Conservation (phyloP, 2,797 vertebrate genomes). For the Scleropages formosus region DNA sequence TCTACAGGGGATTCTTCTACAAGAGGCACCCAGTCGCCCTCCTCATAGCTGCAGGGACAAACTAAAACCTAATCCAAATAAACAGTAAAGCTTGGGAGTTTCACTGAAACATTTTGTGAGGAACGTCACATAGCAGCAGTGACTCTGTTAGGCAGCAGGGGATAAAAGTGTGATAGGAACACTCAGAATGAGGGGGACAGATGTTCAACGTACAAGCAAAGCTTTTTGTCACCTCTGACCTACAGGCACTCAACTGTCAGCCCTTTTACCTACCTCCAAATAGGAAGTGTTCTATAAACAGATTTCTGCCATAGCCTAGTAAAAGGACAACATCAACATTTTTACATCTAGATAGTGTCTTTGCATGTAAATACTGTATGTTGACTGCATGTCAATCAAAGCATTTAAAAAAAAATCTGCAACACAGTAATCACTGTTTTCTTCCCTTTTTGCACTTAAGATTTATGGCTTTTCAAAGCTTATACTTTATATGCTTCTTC, state of each 20-base stretch:
- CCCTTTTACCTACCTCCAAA: no score
- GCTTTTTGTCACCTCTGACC: background rate
- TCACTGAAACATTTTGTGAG: background rate
- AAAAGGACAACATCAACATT: no score
- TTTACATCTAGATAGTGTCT: no score
- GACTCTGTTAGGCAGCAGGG: background rate
- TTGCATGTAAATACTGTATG: background rate
- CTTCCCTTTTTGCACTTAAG: background rate
- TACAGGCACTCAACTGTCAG: background rate
- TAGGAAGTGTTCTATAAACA: no score
- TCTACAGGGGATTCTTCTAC: background rate
- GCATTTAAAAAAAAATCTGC: background rate
- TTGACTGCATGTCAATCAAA: background rate
- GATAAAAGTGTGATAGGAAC: background rate
- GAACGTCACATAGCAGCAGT: background rate
- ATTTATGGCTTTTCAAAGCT: background rate
- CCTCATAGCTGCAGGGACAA: conserved; percentile 4
- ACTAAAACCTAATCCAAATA: background rate
- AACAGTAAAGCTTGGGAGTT: background rate
- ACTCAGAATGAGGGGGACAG: background rate
- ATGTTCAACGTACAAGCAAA: background rate
- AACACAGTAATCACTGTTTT: background rate
- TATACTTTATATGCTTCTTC: no score
- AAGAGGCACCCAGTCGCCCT: background rate
- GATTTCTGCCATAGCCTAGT: no score